phyloP scores from a whole-genome alignment of 1,140 invertebrate species.

The Drosophila micromelanica region DNA sequence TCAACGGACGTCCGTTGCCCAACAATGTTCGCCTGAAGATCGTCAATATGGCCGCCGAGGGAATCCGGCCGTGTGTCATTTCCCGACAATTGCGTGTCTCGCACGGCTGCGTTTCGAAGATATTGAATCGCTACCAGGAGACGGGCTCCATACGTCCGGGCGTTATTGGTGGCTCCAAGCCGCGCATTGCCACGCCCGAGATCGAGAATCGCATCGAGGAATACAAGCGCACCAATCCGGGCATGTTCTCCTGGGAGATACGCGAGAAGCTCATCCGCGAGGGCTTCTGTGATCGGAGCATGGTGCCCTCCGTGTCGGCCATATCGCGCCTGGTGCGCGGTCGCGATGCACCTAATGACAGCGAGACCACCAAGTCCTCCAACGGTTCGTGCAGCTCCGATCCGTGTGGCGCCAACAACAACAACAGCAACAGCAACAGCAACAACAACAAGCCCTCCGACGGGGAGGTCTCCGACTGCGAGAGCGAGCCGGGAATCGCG shows the following conservation, averaged over 20 bases:
- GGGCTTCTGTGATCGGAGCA: constrained; percentile 91
- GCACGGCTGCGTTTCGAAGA: constrained; percentile 93
- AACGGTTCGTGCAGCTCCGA: constrained; percentile 65
- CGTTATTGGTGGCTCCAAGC: constrained; percentile 92
- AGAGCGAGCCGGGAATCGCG: constrained; percentile 92
- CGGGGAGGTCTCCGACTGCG: constrained; percentile 88
- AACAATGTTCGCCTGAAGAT: constrained; percentile 92
- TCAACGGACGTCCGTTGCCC: constrained; percentile 92
- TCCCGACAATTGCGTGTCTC: constrained; percentile 91
- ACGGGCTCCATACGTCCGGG: constrained; percentile 93
- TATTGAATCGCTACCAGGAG: constrained; percentile 92
- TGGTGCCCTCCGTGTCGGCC: constrained; percentile 92
- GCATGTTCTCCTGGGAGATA: constrained; percentile 96
- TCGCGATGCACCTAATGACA: constrained; percentile 86
- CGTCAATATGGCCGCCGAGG: constrained; percentile 92
- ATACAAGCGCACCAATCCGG: constrained; percentile 94
- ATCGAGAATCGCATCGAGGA: constrained; percentile 93
- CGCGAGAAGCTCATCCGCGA: constrained; percentile 93
- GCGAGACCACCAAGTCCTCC: constrained; percentile 38
- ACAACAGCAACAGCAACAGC: constrained; percentile 18
- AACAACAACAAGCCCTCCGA: constrained; percentile 83
- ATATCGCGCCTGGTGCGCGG: constrained; percentile 93
- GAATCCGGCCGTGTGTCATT: constrained; percentile 92
- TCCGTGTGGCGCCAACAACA: constrained; percentile 20
- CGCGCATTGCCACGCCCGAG: constrained; percentile 91